Conservation (phyloP, 2,113 vertebrate genomes). For the Labrus mixtus region DNA sequence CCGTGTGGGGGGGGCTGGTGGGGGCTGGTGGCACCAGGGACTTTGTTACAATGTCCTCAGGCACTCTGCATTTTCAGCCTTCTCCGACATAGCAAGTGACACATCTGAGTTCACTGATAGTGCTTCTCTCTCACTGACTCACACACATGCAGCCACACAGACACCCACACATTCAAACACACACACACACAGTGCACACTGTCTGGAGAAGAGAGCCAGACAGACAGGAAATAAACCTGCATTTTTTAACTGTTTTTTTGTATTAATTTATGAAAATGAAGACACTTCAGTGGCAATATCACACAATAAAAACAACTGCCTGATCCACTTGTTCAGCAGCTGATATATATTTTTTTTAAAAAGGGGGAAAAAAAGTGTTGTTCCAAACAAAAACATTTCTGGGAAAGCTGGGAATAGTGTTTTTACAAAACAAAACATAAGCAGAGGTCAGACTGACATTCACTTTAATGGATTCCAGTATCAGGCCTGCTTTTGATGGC, state of each 20-base stretch:
- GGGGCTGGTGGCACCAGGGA: conserved; percentile 83
- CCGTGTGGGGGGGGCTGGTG: conserved; percentile 78
- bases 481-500: no score
- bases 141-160: conserved; percentile 12
- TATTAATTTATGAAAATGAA: conserved; percentile 14
- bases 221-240: conserved; percentile 14
- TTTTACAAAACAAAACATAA: no score
- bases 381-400: no score
- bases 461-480: no score
- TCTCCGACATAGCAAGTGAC: conserved; percentile 77
- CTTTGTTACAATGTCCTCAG: conserved; percentile 82
- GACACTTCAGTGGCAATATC: background rate
- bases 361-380: no score
- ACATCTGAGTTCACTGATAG: conserved; percentile 73
- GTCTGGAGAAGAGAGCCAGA: conserved; percentile 26
- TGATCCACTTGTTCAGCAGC: background rate
- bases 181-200: conserved; percentile 5
- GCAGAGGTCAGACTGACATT: no score
- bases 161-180: background rate
- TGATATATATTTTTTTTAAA: no score
- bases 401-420: no score
- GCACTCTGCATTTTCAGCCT: conserved; percentile 79
- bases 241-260: conserved; percentile 9
- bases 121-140: conserved; percentile 19
- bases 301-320: background rate